phyloP scores from a whole-genome alignment of 1,140 invertebrate genomes.

The Drosophila gunungcola region DNA sequence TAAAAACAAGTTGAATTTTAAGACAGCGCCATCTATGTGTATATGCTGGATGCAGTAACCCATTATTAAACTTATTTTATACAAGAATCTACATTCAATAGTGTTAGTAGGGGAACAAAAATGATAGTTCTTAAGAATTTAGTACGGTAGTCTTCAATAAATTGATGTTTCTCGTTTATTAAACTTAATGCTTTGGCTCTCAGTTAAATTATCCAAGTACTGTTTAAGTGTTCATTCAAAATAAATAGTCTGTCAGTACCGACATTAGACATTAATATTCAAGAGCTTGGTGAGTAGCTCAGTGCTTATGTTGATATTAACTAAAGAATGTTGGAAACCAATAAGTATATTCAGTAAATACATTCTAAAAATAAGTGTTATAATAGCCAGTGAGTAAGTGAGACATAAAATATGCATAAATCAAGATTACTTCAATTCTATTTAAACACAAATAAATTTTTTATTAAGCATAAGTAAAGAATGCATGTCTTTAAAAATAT shows the following conservation, averaged over 20 bases:
- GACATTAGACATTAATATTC: slow-evolving; percentile 5
- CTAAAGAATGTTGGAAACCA: background rate
- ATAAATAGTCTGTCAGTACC: background rate
- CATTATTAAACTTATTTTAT: no score
- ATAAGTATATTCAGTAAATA: background rate
- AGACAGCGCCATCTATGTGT: no score
- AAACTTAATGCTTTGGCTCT: background rate
- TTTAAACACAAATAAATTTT: background rate
- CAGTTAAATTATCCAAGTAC: background rate
- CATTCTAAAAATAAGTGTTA: background rate
- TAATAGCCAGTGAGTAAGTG: background rate
- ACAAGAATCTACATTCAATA: no score
- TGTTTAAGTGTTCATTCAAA: background rate
- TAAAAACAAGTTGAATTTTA: no score
- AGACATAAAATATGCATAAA: background rate
- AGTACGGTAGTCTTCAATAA: no score
- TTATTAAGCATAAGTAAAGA: background rate
- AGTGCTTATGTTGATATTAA: background rate
- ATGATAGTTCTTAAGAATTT: no score
- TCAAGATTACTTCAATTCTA: background rate
- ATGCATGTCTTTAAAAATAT: no score
- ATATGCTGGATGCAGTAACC: no score
- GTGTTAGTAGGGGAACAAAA: no score
- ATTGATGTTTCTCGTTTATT: background rate
- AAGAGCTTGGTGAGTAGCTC: background rate